phyloP scores from a whole-genome alignment of 2,888 invertebrate genomes.

The Acheta domesticus region DNA sequence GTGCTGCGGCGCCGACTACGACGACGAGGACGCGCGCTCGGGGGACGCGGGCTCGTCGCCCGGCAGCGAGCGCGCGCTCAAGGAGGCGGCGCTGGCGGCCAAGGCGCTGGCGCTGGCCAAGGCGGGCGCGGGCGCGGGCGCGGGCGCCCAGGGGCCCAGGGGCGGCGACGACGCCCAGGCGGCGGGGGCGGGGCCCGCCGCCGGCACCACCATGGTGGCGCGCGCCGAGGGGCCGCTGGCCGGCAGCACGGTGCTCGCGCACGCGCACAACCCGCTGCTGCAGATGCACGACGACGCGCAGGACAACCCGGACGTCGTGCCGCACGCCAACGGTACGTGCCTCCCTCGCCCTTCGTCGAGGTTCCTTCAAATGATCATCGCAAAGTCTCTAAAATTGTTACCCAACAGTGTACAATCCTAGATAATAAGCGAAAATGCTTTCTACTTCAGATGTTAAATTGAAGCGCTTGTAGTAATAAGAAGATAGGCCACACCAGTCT shows the following conservation, averaged over 20 bases:
- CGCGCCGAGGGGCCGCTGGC: too few species aligned
- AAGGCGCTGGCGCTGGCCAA: not conserved
- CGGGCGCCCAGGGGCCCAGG: slow-evolving; percentile 3
- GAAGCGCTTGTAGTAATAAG: too few species aligned
- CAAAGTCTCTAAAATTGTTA: too few species aligned
- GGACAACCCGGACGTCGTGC: slow-evolving; percentile 36
- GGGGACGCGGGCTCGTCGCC: not conserved
- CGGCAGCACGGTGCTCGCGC: not conserved
- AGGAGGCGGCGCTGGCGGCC: not conserved
- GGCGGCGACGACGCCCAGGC: too few species aligned
- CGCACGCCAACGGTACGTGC: slow-evolving; percentile 32
- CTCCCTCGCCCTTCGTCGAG: not conserved
- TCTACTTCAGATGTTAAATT: too few species aligned
- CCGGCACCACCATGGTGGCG: too few species aligned
- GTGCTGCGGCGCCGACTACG: not conserved
- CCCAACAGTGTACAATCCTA: too few species aligned
- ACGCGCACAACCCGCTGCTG: too few species aligned
- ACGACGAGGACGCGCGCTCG: not conserved
- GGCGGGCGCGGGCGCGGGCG: not conserved
- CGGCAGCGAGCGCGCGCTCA: slow-evolving; percentile 34
- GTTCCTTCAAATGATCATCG: too few species aligned
- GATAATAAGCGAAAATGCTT: too few species aligned
- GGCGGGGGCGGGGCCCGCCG: slow-evolving; percentile 27
- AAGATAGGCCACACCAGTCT: too few species aligned
- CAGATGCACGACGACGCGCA: slow-evolving; percentile 23